These are phyloP conservation scores for Pedionomus torquatus DNA, from an alignment of 2,113 vertebrate species.

Conservation along the genomic window DNA sequence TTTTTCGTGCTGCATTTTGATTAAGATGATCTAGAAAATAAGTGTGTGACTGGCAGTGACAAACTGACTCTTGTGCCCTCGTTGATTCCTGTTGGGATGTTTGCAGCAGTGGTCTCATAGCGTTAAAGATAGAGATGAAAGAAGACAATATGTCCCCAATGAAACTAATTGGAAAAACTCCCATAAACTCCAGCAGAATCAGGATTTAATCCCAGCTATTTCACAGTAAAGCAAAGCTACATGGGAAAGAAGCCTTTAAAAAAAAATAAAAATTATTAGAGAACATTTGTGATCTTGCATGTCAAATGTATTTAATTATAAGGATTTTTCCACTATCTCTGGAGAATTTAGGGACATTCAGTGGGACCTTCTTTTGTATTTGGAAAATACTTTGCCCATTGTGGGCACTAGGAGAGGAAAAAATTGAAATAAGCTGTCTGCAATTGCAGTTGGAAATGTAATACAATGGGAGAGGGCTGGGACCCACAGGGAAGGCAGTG, in stretches of 20 bases:
- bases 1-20: neutral
- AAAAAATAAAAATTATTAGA: neutral
- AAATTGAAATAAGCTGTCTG: constrained; percentile 60
- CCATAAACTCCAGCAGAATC: neutral
- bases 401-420: constrained; percentile 56
- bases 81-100: neutral
- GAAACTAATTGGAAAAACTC: neutral
- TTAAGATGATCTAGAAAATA: neutral
- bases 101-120: neutral
- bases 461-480: constrained; percentile 60
- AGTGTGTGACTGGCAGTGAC: neutral
- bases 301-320: constrained; percentile 48
- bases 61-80: neutral
- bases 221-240: constrained; percentile 14
- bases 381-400: constrained; percentile 65
- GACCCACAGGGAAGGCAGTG: constrained; percentile 60
- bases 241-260: neutral
- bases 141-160: neutral
- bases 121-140: neutral
- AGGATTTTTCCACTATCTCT: constrained; percentile 49
- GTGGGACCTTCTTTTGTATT: constrained; percentile 30
- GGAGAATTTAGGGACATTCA: constrained; percentile 26
- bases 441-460: constrained; percentile 62
- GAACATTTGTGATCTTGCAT: constrained; percentile 16
- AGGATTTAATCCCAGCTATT: constrained; percentile 27